These are phyloP conservation scores for Ianthella basta DNA, from an alignment of 37 sponge, comb jelly and placozoan genomes.

Conservation along the genomic window DNA sequence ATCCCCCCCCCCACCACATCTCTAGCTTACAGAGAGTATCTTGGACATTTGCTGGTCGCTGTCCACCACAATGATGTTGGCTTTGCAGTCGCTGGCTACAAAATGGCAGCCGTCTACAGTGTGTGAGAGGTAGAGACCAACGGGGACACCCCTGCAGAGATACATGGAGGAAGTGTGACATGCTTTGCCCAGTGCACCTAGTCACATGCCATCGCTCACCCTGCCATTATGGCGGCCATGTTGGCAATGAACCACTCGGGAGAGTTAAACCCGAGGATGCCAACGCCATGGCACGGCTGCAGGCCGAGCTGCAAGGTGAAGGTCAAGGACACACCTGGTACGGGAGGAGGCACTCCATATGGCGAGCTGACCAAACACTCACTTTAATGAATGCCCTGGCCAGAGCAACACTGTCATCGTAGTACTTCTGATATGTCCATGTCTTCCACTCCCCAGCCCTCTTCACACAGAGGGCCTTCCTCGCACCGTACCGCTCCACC, in stretches of 20 bases:
- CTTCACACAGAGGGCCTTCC: conserved; percentile 74
- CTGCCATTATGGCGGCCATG: conserved; percentile 82
- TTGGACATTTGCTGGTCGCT: conserved; percentile 74
- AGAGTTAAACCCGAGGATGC: conserved; percentile 89
- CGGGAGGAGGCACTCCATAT: background rate
- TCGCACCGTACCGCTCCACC: conserved; percentile 38
- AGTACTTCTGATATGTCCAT: conserved; percentile 79
- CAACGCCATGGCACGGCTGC: conserved; percentile 69
- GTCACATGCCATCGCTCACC: conserved; percentile 44
- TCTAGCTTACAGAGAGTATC: conserved; percentile 61
- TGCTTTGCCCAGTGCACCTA: no score
- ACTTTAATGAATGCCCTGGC: conserved; percentile 86
- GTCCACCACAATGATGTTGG: conserved; percentile 82
- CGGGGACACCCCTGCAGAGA: conserved; percentile 59
- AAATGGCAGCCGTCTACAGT: conserved; percentile 65
- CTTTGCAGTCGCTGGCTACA: conserved; percentile 62
- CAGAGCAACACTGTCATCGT: conserved; percentile 47
- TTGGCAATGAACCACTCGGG: conserved; percentile 86
- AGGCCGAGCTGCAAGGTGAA: conserved; percentile 69
- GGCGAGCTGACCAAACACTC: background rate
- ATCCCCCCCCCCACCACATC: conserved; percentile 1
- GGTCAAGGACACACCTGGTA: background rate
- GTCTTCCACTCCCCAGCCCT: conserved; percentile 70
- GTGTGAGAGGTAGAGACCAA: conserved; percentile 72
- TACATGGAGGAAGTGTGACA: no score